Evolutionary conservation across 64 coral and sea anemone genomes (phyloP), one percentile per base, ranked within the genome.

Genomic region (Montipora capricornis): DNA sequence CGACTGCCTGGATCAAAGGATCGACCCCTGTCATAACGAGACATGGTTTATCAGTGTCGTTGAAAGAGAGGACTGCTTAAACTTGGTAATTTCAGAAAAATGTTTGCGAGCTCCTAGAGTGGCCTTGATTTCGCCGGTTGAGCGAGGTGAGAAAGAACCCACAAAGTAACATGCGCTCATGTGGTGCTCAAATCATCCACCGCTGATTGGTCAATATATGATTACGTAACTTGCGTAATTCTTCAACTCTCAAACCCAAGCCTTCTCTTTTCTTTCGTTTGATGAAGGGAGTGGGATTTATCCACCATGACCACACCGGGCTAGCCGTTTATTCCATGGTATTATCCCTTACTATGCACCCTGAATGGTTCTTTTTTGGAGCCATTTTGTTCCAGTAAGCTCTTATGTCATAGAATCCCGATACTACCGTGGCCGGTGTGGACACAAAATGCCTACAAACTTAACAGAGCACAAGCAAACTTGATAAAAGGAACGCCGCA

Each of bases 1-100:
- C 96, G 96, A 69, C 93, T 93, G 1, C 96, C 96, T 84, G 91
- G 90, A 82, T 98, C 96, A 92, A 98, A 98, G 15, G 93, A 98
- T 79, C 96, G 96, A 73, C 96, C 79, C 49, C 44, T 95, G 76
- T 98, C 96, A 76, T 92, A 98, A 87, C 96, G 92, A 94, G 96
- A 98, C 96, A 98, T 98, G 22, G 60, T 98, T 69, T 12, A 74
- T n/a, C 16, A 45, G 45, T 79, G 64, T 82, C 77, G 15, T 49
- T 73, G 26, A 68, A 93, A 93, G 77, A 16, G 20, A 79, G 17
- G 0, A 17, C 67, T 44, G 87, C 77, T 53, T 17, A 77, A 67
- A 51, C 58, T 83, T 78, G 12, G 12, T 48, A 45, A 49, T 19
- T 19, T 50, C 20, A 10, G 4, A 49, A 3, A 50, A 49, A 78